Percentiles rank a stretch among this genome's conserved stretches.
These are phyloP conservation scores for Formica aserva DNA, from an alignment of 2,888 invertebrate genomes.

Conservation along the genomic window DNA sequence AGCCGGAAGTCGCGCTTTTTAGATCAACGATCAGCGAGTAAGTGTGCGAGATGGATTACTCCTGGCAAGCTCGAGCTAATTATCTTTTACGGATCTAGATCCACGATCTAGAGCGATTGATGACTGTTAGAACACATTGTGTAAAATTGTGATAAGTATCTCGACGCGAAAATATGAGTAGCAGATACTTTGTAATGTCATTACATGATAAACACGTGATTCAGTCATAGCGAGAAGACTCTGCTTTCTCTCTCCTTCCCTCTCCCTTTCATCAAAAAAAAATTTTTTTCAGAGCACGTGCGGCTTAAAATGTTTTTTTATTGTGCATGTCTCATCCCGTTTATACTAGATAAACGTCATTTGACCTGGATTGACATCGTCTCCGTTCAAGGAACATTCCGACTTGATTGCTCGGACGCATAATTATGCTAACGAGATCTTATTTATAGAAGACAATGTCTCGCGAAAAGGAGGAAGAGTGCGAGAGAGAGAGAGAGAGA, in stretches of 20 bases:
- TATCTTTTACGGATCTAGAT: conserved; percentile 32
- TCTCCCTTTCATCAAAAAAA: background rate
- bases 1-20: conserved; percentile 30
- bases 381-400: conserved; percentile 53
- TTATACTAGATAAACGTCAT: conserved; percentile 37
- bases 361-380: conserved; percentile 71
- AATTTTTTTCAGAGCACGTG: background rate
- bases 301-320: background rate
- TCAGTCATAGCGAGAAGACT: background rate
- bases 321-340: background rate
- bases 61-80: conserved; percentile 18
- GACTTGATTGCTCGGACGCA: conserved; percentile 62
- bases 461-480: conserved; percentile 25
- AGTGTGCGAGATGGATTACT: conserved; percentile 15
- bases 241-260: background rate
- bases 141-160: conserved; percentile 20
- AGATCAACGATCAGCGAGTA: background rate
- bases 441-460: conserved; percentile 69
- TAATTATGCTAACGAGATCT: conserved; percentile 70
- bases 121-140: conserved; percentile 9
- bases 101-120: background rate
- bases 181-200: conserved; percentile 14
- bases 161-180: conserved; percentile 26
- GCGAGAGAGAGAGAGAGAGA: background rate
- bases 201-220: conserved; percentile 14